Base-by-base conservation (phyloP, 2,797 vertebrate genomes). In the Cetoscarus ocellatus region DNA sequence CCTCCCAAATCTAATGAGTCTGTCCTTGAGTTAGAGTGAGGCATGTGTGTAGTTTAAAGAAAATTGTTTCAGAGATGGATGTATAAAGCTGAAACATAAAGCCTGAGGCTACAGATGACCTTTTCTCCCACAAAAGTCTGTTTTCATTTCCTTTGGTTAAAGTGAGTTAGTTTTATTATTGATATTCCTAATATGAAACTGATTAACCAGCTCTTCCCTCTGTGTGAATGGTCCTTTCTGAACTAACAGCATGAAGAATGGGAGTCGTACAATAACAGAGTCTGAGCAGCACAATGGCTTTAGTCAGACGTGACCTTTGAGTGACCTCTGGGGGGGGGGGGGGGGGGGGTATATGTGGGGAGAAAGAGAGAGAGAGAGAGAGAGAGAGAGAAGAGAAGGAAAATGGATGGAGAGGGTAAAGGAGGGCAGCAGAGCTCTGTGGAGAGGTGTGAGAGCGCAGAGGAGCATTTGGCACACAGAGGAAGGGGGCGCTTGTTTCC, bases 261-360 rank as follows among this genome's bases (percentile, higher is more conserved):
- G 61, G 61, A 65, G 40, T 42, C 3, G 1, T 35, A 61, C 49
- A 59, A 61, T 64, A 70, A 70, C 64, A 57, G 51, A 60, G 58
- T 6, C 47, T 34, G 59, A 70, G 7, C 57, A 50, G 56, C 55
- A 75, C 70, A 76, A 66, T 47, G 14, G 67, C 15, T 82, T 68
- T 19, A 86, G 62, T 80, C 79, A 64, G 74, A 17, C 50, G 1
- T 77, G 83, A 82, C 86, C 87, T 72, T 63, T 51, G 10, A 59
- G 56, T 64, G 27, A 86, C 80, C 79, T 77, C 65, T 45, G 8
- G 27, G 49, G 45, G 45, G 66, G 70, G 83, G 54, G 60, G 58
- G 53, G n/a, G n/a, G n/a, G n/a, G n/a, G n/a, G n/a, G n/a, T n/a
- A n/a, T n/a, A n/a, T n/a, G n/a, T n/a, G n/a, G n/a, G n/a, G n/a